phyloP scores from a whole-genome alignment of 2,797 vertebrate genomes.

The Erethizon dorsatum region DNA sequence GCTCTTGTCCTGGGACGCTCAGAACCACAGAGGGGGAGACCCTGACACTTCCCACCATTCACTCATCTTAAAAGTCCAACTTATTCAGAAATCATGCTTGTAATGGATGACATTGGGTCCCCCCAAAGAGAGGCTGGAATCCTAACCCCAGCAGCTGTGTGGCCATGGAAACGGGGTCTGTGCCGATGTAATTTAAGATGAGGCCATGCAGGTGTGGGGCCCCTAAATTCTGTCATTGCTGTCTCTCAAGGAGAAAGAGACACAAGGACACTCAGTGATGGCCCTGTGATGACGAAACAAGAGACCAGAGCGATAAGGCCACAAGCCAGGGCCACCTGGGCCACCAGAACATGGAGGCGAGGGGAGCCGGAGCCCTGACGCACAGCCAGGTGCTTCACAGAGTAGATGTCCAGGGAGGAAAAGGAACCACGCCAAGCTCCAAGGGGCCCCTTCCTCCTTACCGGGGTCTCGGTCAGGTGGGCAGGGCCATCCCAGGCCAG shows the following conservation, averaged over 20 bases:
- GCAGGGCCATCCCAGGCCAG: not conserved
- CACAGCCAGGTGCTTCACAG: not conserved
- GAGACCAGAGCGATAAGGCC: not conserved
- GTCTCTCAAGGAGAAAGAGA: not conserved
- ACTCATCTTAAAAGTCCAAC: not conserved
- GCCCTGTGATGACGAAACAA: not conserved
- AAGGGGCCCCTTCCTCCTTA: not conserved
- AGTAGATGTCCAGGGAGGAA: too few species aligned
- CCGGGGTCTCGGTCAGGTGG: not conserved
- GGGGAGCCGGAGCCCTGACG: not conserved
- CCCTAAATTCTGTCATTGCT: too few species aligned
- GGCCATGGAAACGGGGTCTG: not conserved
- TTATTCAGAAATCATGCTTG: not conserved
- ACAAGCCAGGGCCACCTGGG: not conserved
- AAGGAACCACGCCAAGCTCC: not conserved
- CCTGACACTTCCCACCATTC: not conserved
- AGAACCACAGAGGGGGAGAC: not conserved
- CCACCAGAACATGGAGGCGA: not conserved
- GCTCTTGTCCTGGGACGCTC: not conserved
- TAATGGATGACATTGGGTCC: not conserved
- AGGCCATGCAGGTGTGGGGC: not conserved
- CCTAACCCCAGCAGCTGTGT: not conserved
- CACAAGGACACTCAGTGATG: not conserved
- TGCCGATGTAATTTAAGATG: not conserved
- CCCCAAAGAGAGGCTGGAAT: not conserved